A percentile compares a stretch with the other conserved stretches of the same genome.
These are phyloP conservation scores for Dorcus parallelipipedus DNA, from an alignment of 2,888 invertebrate genomes.

Conservation along the genomic window DNA sequence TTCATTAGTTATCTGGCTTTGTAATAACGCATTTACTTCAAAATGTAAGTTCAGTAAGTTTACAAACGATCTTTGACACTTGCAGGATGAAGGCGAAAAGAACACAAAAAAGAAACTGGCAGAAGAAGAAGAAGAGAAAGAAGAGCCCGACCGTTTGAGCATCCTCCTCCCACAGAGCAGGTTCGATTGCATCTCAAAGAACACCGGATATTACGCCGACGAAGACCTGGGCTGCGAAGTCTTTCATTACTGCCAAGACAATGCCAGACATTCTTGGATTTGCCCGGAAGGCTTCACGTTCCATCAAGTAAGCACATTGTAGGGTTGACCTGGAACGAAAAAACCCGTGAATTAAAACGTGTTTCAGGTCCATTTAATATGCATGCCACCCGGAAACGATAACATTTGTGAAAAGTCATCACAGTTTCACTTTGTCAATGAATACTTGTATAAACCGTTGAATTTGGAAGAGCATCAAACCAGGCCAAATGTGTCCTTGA, in stretches of 20 bases:
- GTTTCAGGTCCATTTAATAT: slow-evolving; percentile 81
- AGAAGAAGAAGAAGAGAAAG: slow-evolving; percentile 71
- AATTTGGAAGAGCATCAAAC: slow-evolving; percentile 78
- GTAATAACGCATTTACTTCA: too few relatives aligned
- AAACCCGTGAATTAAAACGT: not conserved
- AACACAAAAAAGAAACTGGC: slow-evolving; percentile 36
- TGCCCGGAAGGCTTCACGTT: slow-evolving; percentile 88
- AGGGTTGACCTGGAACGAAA: not conserved
- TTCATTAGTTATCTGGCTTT: too few relatives aligned
- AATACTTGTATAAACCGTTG: slow-evolving; percentile 84
- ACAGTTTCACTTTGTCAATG: slow-evolving; percentile 89
- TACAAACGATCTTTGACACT: slow-evolving; percentile 30
- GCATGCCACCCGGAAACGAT: slow-evolving; percentile 87
- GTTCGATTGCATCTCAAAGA: slow-evolving; percentile 75
- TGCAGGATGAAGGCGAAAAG: slow-evolving; percentile 11
- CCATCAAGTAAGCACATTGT: slow-evolving; percentile 62
- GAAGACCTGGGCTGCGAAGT: slow-evolving; percentile 86
- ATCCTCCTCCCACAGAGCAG: slow-evolving; percentile 77
- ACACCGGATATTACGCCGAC: slow-evolving; percentile 89
- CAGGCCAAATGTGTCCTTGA: slow-evolving; percentile 73
- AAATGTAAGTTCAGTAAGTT: slow-evolving; percentile 21
- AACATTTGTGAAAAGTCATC: slow-evolving; percentile 87
- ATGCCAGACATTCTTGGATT: slow-evolving; percentile 87
- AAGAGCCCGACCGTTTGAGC: slow-evolving; percentile 81
- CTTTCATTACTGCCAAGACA: slow-evolving; percentile 91